Percentiles rank a stretch among this genome's conserved stretches.
These are phyloP conservation scores for Graphium colonna DNA, from an alignment of 2,888 invertebrate genomes.

Conservation along the genomic window DNA sequence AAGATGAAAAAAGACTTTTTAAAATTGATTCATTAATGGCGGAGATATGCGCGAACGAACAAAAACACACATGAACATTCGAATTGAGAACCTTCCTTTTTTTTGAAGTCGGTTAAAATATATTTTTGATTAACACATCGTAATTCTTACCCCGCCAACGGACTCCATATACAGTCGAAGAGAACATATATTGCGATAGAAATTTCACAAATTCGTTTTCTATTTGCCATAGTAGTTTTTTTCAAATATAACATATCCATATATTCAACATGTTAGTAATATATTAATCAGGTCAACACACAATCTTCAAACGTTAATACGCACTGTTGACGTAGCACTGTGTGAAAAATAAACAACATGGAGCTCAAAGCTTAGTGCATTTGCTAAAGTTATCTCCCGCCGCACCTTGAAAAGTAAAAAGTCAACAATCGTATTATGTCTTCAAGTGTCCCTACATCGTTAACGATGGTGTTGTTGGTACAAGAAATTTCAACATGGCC, in stretches of 20 bases:
- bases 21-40: too few relatives aligned
- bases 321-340: slow-evolving; percentile 57
- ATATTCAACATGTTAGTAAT: slow-evolving; percentile 34
- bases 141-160: slow-evolving; percentile 25
- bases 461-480: slow-evolving; percentile 42
- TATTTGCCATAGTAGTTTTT: slow-evolving; percentile 8
- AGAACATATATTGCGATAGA: slow-evolving; percentile 25
- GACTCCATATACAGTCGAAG: slow-evolving; percentile 6
- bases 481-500: slow-evolving; percentile 30
- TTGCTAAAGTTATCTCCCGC: slow-evolving; percentile 70
- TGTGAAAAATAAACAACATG: slow-evolving; percentile 68
- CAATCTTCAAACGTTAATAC: slow-evolving; percentile 54
- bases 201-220: slow-evolving; percentile 6
- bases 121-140: slow-evolving; percentile 35
- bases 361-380: slow-evolving; percentile 55
- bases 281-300: slow-evolving; percentile 46
- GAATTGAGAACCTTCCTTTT: too few relatives aligned
- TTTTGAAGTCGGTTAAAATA: too few relatives aligned
- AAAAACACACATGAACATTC: too few relatives aligned
- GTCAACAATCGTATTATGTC: slow-evolving; percentile 64
- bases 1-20: too few relatives aligned
- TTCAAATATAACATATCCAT: slow-evolving; percentile 27
- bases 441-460: slow-evolving; percentile 55
- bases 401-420: slow-evolving; percentile 61
- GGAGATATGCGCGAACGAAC: too few relatives aligned